Evolutionary conservation across 2,797 vertebrate genomes (phyloP).

Genomic region (Peromyscus attwateri): DNA sequence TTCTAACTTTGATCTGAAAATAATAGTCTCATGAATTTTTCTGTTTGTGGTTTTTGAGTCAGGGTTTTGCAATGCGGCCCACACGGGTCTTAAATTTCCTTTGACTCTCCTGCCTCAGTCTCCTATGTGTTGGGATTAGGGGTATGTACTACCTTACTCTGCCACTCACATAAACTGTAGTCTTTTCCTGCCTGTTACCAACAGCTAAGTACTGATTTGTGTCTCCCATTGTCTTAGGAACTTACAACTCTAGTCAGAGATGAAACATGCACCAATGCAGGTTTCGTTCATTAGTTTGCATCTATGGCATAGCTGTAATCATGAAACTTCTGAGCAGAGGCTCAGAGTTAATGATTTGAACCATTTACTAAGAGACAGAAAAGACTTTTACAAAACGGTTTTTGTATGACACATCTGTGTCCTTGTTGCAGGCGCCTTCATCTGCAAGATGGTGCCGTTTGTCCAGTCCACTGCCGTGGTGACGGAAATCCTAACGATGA

Average conservation of each 20-base stretch:
- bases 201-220: background rate
- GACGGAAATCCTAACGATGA: constrained; percentile 91
- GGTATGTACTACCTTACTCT: background rate
- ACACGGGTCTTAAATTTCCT: background rate
- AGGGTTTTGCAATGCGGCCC: background rate
- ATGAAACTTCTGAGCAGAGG: background rate
- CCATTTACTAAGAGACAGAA: background rate
- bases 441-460: constrained; percentile 91
- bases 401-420: background rate
- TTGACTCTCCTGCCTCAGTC: too few relatives aligned
- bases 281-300: background rate
- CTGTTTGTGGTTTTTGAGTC: background rate
- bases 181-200: background rate
- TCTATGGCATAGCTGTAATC: background rate
- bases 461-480: constrained; percentile 89
- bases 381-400: background rate
- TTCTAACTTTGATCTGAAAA: background rate
- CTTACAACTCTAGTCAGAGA: background rate
- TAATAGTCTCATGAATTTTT: background rate
- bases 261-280: background rate
- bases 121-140: background rate
- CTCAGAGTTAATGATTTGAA: background rate
- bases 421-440: constrained; percentile 86
- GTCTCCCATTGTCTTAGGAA: background rate
- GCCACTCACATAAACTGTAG: background rate